phyloP scores from a whole-genome alignment of 2,888 invertebrate species.

The Oithona nana region DNA sequence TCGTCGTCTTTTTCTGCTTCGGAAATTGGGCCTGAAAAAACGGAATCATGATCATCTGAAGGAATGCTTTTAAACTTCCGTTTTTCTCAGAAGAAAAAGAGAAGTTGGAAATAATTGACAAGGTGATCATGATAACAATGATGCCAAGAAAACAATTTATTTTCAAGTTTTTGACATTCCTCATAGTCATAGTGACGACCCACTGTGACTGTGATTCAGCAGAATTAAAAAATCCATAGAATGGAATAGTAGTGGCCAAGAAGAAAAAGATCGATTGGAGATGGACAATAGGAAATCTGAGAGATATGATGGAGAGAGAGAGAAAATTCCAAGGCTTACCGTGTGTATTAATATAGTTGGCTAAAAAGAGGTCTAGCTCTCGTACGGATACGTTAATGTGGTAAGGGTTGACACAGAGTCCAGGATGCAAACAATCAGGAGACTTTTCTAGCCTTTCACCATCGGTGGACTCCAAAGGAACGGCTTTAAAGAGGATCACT shows the following conservation, averaged over 20 bases:
- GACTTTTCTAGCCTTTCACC: constrained; percentile 96
- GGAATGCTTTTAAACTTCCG: too few relatives aligned
- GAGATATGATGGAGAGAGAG: neutral
- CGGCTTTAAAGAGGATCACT: constrained; percentile 98
- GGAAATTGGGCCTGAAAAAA: neutral
- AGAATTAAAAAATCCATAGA: neutral
- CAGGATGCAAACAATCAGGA: constrained; percentile 87
- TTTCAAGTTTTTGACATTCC: neutral
- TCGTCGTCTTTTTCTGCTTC: constrained; percentile 13
- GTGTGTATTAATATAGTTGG: constrained; percentile 97
- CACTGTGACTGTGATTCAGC: neutral
- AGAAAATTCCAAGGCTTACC: constrained; percentile 40
- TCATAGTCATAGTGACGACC: neutral
- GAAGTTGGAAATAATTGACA: neutral
- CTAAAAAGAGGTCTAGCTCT: constrained; percentile 94
- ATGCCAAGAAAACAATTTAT: neutral
- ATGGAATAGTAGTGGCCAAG: neutral
- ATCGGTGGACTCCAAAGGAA: constrained; percentile 96
- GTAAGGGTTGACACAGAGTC: constrained; percentile 97
- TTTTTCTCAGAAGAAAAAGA: too few relatives aligned
- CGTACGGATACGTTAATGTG: constrained; percentile 99
- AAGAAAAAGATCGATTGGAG: too few relatives aligned
- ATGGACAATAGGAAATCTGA: neutral
- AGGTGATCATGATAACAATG: neutral
- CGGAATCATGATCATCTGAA: neutral